Evolutionary conservation across 2,113 vertebrate genomes (phyloP).

Genomic region (Guaruba guarouba): DNA sequence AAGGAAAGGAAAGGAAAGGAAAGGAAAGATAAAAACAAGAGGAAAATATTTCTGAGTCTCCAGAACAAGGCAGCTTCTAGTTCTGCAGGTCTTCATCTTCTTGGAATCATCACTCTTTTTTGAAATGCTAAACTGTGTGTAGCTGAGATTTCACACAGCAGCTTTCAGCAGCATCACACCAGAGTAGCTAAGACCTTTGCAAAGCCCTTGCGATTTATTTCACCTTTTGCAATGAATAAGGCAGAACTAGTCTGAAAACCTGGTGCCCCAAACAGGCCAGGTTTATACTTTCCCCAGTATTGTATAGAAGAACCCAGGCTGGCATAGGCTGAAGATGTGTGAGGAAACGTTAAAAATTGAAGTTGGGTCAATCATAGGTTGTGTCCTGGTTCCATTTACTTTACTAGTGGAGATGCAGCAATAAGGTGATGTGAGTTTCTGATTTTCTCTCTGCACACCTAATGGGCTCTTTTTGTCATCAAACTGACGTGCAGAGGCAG

Average conservation of each 20-base stretch:
- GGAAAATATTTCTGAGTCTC: not conserved
- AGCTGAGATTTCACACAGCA: not conserved
- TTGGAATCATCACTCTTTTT: not conserved
- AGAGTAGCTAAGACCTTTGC: not conserved
- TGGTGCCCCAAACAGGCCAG: not conserved
- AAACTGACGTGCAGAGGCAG: not conserved
- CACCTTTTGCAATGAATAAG: not conserved
- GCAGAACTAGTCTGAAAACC: not conserved
- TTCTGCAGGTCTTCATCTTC: not conserved
- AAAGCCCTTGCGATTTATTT: not conserved
- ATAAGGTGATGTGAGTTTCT: not conserved
- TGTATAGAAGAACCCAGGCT: not conserved
- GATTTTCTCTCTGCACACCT: not conserved
- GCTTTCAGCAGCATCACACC: not conserved
- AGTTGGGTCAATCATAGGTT: not conserved
- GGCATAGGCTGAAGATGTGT: not conserved
- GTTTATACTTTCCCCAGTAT: not conserved
- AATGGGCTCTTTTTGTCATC: not conserved
- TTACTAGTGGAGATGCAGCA: not conserved
- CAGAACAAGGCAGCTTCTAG: not conserved
- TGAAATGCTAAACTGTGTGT: not conserved
- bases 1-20: rapidly evolving
- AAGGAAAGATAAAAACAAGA: not conserved
- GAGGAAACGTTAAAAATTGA: not conserved
- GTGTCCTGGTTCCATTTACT: not conserved